A percentile compares a stretch with the other conserved stretches of the same genome.
Evolutionary conservation across 2,888 invertebrate genomes (phyloP).

Genomic region (Parelbella ahira): DNA sequence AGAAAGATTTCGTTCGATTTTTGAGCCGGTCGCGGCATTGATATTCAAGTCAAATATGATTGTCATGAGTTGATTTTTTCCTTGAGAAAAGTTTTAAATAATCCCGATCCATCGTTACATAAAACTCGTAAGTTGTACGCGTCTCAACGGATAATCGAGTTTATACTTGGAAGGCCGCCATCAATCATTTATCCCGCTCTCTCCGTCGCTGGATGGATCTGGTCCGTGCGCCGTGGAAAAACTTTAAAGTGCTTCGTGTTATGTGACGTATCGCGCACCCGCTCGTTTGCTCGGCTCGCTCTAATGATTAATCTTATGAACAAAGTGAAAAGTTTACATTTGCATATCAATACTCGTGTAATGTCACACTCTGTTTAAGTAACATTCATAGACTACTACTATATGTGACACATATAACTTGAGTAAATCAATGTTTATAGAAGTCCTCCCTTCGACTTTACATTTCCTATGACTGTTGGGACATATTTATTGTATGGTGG

Average conservation of each 20-base stretch:
- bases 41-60: slow-evolving; percentile 74
- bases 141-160: slow-evolving; percentile 80
- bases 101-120: slow-evolving; percentile 80
- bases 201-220: slow-evolving; percentile 51
- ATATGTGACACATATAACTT: too few relatives aligned
- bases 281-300: slow-evolving; percentile 44
- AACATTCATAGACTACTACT: too few relatives aligned
- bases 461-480: too few relatives aligned
- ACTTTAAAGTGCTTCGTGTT: slow-evolving; percentile 73
- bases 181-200: slow-evolving; percentile 77
- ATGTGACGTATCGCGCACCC: slow-evolving; percentile 59
- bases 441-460: too few relatives aligned
- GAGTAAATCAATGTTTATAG: too few relatives aligned
- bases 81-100: slow-evolving; percentile 66
- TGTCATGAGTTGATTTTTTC: slow-evolving; percentile 74
- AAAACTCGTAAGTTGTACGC: slow-evolving; percentile 80
- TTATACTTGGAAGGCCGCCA: slow-evolving; percentile 78
- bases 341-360: not conserved
- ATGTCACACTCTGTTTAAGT: not conserved
- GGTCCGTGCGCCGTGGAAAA: slow-evolving; percentile 54
- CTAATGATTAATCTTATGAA: slow-evolving; percentile 36
- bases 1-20: slow-evolving; percentile 14
- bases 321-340: slow-evolving; percentile 24
- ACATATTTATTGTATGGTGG: too few relatives aligned
- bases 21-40: slow-evolving; percentile 42